A percentile compares a stretch with the other conserved stretches of the same genome.
Evolutionary conservation across 2,888 invertebrate species (phyloP).

Genomic region (Plagiodera versicolora): DNA sequence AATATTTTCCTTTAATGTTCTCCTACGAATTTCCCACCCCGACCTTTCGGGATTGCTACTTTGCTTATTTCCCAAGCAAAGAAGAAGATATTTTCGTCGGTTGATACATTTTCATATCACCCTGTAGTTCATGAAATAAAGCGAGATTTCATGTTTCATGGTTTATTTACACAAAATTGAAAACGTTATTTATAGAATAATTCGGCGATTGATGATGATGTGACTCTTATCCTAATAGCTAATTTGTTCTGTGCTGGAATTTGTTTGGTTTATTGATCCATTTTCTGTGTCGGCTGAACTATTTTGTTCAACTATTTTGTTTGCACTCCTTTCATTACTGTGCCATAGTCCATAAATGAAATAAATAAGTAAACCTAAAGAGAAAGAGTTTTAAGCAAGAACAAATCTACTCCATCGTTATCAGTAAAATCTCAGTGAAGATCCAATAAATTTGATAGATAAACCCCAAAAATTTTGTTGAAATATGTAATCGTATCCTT

Average conservation of each 20-base stretch:
- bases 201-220: neutral
- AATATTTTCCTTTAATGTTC: conserved; percentile 48
- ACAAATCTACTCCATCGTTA: no score
- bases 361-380: conserved; percentile 72
- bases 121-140: neutral
- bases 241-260: neutral
- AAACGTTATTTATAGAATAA: neutral
- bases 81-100: conserved; percentile 42
- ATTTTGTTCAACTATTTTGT: neutral
- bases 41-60: conserved; percentile 47
- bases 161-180: conserved; percentile 1
- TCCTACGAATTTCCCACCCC: conserved; percentile 47
- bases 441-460: no score
- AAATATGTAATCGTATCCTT: no score
- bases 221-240: neutral
- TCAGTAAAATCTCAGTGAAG: no score
- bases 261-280: neutral
- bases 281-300: neutral
- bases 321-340: conserved; percentile 58
- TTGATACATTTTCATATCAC: neutral
- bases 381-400: conserved; percentile 25
- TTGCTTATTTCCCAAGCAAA: conserved; percentile 48
- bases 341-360: conserved; percentile 73
- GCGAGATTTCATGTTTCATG: neutral
- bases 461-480: no score